Base-by-base conservation (phyloP, 2,797 vertebrate genomes). In the Pipistrellus pipistrellus region DNA sequence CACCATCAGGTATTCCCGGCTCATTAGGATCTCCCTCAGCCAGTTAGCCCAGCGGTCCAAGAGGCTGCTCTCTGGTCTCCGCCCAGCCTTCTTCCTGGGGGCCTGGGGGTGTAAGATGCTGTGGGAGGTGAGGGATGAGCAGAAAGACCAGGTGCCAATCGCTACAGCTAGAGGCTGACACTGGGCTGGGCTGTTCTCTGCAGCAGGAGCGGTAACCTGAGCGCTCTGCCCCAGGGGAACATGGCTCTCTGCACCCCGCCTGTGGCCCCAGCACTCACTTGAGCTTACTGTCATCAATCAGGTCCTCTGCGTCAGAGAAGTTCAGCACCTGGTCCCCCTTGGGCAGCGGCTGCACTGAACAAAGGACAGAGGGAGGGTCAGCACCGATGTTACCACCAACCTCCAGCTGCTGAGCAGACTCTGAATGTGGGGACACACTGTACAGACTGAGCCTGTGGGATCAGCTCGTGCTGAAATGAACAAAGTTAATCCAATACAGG, bases 281-380 rank as follows among this genome's bases (percentile, higher is more conserved):
- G 96, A 99, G 98, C 92, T 99, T 99, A 86, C 98, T 98, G 85
- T 99, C 99, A 72, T 99, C 99, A 3, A 99, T 98, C 98, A 99
- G 98, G 98, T 99, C 99, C 97, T 99, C 99, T 0, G 99, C 99
- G 17, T 99, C 99, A 0, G 99, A 99, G 97, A 99, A 99, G 98
- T 99, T 99, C 71, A 99, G 98, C 95, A 99, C 99, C 96, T 99
- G 99, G 97, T 99, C 99, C 23, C 99, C 99, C 98, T 99, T 99
- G 71, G 99, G 99, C 87, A 99, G 98, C 30, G 99, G 99, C 98
- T 99, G 99, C 96, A 99, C 99, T 99, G 98, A 90, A 99, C 96
- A 77, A 86, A 95, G 73, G 30, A 96, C 44, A 71, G 57, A 95
- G 66, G 15, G 41, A 69, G 17, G 11, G 35, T 95, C 30, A 86